phyloP scores from a whole-genome alignment of 2,888 invertebrate species.

The Sphinx pinastri region DNA sequence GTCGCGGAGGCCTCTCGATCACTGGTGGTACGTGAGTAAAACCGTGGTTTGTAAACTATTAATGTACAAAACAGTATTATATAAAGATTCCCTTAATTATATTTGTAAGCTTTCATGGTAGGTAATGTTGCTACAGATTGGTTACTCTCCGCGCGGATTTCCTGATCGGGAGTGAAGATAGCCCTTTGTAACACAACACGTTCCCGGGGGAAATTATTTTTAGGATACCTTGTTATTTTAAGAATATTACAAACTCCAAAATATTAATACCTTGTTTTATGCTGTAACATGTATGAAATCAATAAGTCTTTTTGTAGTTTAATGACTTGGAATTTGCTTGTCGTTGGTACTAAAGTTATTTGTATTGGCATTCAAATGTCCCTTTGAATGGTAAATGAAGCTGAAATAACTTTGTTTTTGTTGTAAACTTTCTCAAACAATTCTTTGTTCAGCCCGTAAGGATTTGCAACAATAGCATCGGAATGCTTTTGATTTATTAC shows the following conservation, averaged over 20 bases:
- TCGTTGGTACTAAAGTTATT: neutral
- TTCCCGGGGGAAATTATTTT: neutral
- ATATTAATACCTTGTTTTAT: neutral
- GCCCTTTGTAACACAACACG: conserved; percentile 2
- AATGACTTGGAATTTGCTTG: no score
- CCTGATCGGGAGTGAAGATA: neutral
- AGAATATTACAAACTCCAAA: neutral
- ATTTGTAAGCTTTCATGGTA: neutral
- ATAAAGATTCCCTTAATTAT: neutral
- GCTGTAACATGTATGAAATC: neutral
- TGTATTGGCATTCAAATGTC: neutral
- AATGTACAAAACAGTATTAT: no score
- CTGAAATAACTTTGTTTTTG: no score
- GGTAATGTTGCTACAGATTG: neutral
- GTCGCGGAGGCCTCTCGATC: no score
- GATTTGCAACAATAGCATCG: conserved; percentile 1
- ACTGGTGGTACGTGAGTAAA: no score
- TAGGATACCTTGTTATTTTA: neutral
- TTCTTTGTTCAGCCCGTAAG: neutral
- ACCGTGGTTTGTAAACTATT: no score
- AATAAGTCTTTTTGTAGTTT: neutral
- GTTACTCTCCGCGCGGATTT: neutral
- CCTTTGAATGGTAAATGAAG: no score
- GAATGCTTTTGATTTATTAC: neutral
- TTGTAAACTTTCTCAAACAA: neutral